Evolutionary conservation across 1,140 invertebrate species (phyloP).

Genomic region (Eurosta solidaginis): DNA sequence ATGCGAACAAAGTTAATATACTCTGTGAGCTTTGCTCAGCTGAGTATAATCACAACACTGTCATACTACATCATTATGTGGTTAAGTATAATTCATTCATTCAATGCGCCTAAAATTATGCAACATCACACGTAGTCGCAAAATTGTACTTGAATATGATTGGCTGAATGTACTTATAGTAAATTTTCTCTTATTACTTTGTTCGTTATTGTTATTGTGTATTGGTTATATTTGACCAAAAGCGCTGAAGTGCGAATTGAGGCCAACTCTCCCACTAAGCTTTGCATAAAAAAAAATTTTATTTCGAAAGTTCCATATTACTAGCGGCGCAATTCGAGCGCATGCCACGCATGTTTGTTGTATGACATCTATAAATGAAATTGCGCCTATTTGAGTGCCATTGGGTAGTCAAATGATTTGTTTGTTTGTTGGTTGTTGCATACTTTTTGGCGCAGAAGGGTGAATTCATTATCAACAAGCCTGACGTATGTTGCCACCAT

Average conservation of each 20-base stretch:
- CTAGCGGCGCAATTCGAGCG: neutral
- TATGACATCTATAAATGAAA: slow-evolving; percentile 19
- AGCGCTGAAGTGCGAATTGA: slow-evolving; percentile 8
- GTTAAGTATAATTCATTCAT: slow-evolving; percentile 2
- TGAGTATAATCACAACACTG: slow-evolving; percentile 12
- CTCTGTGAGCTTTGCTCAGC: no score
- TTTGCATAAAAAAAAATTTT: neutral
- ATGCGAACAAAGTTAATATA: no score
- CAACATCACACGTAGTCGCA: neutral
- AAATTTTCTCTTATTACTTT: neutral
- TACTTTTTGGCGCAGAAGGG: slow-evolving; percentile 16
- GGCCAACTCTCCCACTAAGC: neutral
- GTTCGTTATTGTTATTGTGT: neutral
- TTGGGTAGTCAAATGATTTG: neutral
- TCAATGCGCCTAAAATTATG: neutral
- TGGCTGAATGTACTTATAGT: neutral
- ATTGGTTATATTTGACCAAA: neutral
- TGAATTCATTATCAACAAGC: slow-evolving; percentile 16
- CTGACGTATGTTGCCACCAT: neutral
- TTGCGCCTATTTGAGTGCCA: neutral
- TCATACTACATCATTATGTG: neutral
- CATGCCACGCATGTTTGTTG: slow-evolving; percentile 15
- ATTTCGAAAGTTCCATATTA: neutral
- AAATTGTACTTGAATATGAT: neutral
- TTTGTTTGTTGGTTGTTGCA: slow-evolving; percentile 3